Evolutionary conservation across 2,888 invertebrate genomes (phyloP).

Genomic region (Tachystola acroxantha): DNA sequence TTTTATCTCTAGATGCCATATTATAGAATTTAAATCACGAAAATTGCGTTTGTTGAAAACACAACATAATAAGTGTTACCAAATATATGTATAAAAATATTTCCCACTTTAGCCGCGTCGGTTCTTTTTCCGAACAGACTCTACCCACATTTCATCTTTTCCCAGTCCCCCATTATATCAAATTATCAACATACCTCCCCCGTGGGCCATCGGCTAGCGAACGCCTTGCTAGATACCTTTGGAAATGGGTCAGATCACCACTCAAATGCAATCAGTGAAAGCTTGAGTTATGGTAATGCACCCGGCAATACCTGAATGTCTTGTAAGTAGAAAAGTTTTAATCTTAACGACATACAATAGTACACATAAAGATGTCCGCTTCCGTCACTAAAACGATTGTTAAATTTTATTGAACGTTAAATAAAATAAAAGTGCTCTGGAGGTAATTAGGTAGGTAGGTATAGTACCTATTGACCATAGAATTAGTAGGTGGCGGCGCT

Average conservation of each 20-base stretch:
- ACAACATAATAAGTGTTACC: no score
- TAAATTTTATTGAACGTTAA: slow-evolving; percentile 70
- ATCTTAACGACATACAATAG: slow-evolving; percentile 65
- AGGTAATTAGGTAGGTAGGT: slow-evolving; percentile 54
- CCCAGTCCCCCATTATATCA: no score
- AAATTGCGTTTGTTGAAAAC: no score
- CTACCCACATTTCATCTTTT: no score
- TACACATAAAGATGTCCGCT: slow-evolving; percentile 68
- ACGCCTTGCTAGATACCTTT: not conserved
- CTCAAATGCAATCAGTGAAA: slow-evolving; percentile 19
- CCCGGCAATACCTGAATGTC: slow-evolving; percentile 23
- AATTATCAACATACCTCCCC: no score
- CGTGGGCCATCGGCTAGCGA: no score
- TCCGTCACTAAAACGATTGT: slow-evolving; percentile 69
- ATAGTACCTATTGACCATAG: slow-evolving; percentile 25
- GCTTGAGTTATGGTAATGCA: slow-evolving; percentile 53
- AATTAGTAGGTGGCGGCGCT: no score
- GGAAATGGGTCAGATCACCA: slow-evolving; percentile 5
- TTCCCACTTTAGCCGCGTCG: no score
- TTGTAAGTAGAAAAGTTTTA: slow-evolving; percentile 35
- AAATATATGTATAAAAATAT: no score
- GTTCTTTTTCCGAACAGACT: no score
- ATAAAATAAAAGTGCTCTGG: slow-evolving; percentile 53
- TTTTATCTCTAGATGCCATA: no score
- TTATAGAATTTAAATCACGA: no score